Evolutionary conservation across 2,888 invertebrate species (phyloP).

Genomic region (Mimumesa dahlbomi): DNA sequence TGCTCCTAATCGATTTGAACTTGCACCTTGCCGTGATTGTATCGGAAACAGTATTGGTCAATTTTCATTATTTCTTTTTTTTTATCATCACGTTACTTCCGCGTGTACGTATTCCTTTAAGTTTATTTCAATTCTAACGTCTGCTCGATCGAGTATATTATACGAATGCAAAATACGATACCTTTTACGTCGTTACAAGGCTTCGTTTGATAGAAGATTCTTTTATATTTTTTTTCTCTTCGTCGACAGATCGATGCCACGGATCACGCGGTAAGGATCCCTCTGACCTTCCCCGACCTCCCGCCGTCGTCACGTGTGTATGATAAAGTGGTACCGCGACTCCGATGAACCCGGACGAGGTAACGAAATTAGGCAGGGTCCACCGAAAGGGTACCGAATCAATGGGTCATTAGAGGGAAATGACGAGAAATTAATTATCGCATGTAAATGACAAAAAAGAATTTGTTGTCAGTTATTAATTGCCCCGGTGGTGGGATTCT

Average conservation of each 20-base stretch:
- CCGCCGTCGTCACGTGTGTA: slow-evolving; percentile 30
- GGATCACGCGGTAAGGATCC: slow-evolving; percentile 28
- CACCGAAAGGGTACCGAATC: slow-evolving; percentile 22
- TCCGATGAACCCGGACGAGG: slow-evolving; percentile 30
- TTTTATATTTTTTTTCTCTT: too few relatives aligned
- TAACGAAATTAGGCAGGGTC: slow-evolving; percentile 39
- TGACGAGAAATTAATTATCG: slow-evolving; percentile 58
- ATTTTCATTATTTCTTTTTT: slow-evolving; percentile 7
- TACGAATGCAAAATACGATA: too few relatives aligned
- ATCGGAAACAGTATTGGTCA: slow-evolving; percentile 21
- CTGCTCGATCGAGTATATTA: too few relatives aligned
- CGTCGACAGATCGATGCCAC: slow-evolving; percentile 35
- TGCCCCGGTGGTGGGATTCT: slow-evolving; percentile 28
- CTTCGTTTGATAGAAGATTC: too few relatives aligned
- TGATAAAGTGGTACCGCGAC: slow-evolving; percentile 36
- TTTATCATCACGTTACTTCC: too few relatives aligned
- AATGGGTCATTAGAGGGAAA: slow-evolving; percentile 53
- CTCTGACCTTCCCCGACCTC: slow-evolving; percentile 16
- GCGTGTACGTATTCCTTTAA: too few relatives aligned
- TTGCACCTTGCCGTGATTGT: slow-evolving; percentile 66
- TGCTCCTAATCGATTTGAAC: slow-evolving; percentile 73
- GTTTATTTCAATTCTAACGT: too few relatives aligned
- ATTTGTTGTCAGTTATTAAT: slow-evolving; percentile 61
- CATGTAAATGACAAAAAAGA: slow-evolving; percentile 47
- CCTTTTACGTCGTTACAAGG: too few relatives aligned